Evolutionary conservation across 2,797 vertebrate species (phyloP), one percentile per base, ranked within the genome.

Genomic region (Chelon labrosus): DNA sequence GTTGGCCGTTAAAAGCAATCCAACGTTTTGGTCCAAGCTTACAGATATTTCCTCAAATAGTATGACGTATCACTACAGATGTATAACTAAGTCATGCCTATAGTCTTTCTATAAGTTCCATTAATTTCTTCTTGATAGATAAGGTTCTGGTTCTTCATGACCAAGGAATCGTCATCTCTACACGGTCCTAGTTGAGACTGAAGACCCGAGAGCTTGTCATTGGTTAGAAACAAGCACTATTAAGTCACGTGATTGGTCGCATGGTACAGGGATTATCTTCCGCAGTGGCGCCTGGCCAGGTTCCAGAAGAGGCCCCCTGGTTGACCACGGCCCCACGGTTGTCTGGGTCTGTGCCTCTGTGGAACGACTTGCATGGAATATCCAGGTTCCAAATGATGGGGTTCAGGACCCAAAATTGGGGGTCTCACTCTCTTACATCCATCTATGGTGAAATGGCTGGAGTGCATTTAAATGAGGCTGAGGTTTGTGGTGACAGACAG

Each of bases 311-410:
- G 91, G 84, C 80, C 90, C 81, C 76, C 84, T 60, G 90, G 91
- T 86, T 85, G 88, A 94, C 93, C 92, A 85, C 94, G 92, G 91
- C 90, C 90, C 91, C 89, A 84, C 63, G 82, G 81, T 86, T 88
- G 92, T 93, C 93, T 93, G 90, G 90, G 91, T 85, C 82, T 66
- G 62, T 78, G 87, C 77, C 81, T 82, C 73, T 44, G 83, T 81
- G 89, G 88, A 89, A 79, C 72, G 66, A 85, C 76, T 81, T 7
- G 47, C 50, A 73, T 52, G 59, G 80, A 83, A 68, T 81, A 87
- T 89, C 87, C 85, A 89, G 84, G 86, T 77, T 88, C 74, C 77
- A 93, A 94, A 94, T 93, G 91, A 88, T 77, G 89, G 93, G 90
- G 88, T 92, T 87, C 75, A 35, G 77, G 84, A 87, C 57, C 77